Conservation (phyloP, 2,113 vertebrate species). For the Atractosteus spatula region DNA sequence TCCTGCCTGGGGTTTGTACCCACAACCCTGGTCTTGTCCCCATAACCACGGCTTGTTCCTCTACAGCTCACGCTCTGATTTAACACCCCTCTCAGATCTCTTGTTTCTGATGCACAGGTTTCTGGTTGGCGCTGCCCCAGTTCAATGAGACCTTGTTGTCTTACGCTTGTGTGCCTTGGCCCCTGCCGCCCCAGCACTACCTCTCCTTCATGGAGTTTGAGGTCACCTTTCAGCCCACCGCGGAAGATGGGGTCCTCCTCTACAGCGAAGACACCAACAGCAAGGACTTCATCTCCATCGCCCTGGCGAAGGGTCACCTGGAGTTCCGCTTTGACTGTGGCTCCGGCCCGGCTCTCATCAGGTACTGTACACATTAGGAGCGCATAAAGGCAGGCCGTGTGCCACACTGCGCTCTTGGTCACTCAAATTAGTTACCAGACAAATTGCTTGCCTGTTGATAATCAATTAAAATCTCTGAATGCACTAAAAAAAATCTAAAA, state of each 20-base stretch:
- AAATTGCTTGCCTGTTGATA: no score
- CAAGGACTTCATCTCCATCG: slow-evolving; percentile 86
- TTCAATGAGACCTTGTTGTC: slow-evolving; percentile 84
- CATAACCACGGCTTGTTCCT: background rate
- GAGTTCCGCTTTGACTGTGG: slow-evolving; percentile 96
- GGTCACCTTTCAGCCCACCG: slow-evolving; percentile 77
- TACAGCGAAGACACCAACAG: slow-evolving; percentile 87
- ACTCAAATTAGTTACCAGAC: no score
- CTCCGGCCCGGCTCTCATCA: slow-evolving; percentile 83
- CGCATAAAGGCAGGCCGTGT: no score
- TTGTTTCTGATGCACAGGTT: slow-evolving; percentile 63
- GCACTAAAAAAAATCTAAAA: no score
- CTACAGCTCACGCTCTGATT: background rate
- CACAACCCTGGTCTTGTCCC: no score
- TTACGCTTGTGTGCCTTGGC: slow-evolving; percentile 82
- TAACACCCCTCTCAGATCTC: slow-evolving; percentile 25
- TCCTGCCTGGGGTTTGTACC: no score
- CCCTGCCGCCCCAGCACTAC: slow-evolving; percentile 79
- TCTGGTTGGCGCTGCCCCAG: slow-evolving; percentile 78
- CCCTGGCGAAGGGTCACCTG: slow-evolving; percentile 72
- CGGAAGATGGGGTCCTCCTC: slow-evolving; percentile 76
- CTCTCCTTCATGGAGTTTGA: slow-evolving; percentile 95
- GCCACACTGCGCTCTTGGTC: no score
- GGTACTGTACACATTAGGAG: slow-evolving; percentile 54
- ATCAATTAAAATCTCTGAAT: no score